Conservation (phyloP, 2,113 vertebrate species). For the Urocynchramus pylzowi region DNA sequence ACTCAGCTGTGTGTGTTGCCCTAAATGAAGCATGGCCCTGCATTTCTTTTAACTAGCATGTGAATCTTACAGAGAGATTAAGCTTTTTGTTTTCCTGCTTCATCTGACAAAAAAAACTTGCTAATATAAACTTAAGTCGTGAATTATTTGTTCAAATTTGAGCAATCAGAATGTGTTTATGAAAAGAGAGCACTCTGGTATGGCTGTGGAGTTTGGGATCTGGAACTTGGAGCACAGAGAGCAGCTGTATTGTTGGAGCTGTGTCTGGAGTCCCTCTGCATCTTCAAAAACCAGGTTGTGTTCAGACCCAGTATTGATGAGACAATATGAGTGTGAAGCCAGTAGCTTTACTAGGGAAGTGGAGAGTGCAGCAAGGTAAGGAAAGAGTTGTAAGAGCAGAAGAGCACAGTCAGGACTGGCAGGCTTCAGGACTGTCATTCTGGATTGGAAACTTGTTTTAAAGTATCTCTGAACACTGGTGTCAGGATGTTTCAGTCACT, state of each 20-base stretch:
- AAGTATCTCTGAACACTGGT: not conserved
- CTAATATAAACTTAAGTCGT: not conserved
- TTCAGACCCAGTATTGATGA: not conserved
- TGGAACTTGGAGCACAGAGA: not conserved
- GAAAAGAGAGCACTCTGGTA: not conserved
- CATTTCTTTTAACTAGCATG: not conserved
- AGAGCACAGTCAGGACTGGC: not conserved
- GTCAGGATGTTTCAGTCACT: not conserved
- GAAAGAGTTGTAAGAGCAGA: not conserved
- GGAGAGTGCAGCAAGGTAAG: not conserved
- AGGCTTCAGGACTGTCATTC: not conserved
- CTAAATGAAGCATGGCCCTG: not conserved
- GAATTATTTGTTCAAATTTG: not conserved
- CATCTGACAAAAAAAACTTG: not conserved
- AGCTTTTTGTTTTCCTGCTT: not conserved
- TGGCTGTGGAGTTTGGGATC: not conserved
- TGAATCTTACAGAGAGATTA: not conserved
- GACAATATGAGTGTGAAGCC: not conserved
- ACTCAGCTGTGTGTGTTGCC: not conserved
- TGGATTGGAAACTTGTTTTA: not conserved
- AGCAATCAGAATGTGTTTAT: not conserved
- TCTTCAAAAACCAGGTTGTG: not conserved
- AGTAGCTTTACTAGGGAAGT: not conserved
- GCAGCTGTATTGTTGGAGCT: not conserved
- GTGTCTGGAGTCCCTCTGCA: not conserved